Evolutionary conservation across 2,888 invertebrate species (phyloP).

Genomic region (Fissipunctia ypsillon): DNA sequence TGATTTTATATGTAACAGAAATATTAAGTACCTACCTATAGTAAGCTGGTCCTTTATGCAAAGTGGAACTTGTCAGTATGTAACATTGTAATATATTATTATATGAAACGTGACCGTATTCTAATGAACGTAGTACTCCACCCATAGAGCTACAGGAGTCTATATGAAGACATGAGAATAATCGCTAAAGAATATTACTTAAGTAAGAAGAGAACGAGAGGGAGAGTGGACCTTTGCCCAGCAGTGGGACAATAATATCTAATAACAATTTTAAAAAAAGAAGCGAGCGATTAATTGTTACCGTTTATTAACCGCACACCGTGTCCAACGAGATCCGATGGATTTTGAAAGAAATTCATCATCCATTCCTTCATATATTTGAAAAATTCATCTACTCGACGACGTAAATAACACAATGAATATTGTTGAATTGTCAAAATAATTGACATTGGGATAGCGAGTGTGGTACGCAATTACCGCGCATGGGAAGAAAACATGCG

Average conservation of each 20-base stretch:
- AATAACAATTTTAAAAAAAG: neutral
- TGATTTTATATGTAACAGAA: slow-evolving; percentile 37
- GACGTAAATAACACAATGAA: neutral
- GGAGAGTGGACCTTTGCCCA: neutral
- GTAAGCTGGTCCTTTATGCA: slow-evolving; percentile 8
- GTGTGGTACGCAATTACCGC: neutral
- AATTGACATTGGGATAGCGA: accelerated
- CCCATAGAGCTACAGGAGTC: neutral
- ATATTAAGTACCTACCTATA: neutral
- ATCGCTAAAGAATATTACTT: neutral
- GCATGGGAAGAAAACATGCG: neutral
- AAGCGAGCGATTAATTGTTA: neutral
- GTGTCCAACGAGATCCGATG: too few relatives aligned
- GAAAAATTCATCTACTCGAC: neutral
- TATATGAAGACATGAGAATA: neutral
- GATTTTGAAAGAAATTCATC: neutral
- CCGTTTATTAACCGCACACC: too few relatives aligned
- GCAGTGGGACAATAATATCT: neutral
- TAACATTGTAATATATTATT: neutral
- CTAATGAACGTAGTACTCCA: neutral
- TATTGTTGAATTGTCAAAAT: neutral
- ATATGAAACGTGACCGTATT: slow-evolving; percentile 4
- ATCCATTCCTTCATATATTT: neutral
- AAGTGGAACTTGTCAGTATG: slow-evolving; percentile 5
- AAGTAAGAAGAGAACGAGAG: neutral